Base-by-base conservation (phyloP, 2,888 invertebrate species). In the Hyposoter dolosus region DNA sequence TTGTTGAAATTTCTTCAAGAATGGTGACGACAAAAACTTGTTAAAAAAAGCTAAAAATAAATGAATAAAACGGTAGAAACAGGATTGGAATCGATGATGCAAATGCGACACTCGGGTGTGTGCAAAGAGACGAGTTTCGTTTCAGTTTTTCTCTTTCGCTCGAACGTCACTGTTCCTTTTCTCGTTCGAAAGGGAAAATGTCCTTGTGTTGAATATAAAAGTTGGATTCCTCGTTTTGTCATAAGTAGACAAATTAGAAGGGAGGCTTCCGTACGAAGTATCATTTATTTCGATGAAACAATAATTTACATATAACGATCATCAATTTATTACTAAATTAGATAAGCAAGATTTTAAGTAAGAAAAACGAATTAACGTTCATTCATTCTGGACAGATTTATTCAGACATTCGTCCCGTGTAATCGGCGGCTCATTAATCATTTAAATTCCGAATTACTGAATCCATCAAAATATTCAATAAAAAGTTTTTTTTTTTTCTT, bases 121-220 rank as follows among this genome's bases (percentile, higher is more conserved):
- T 72, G 53, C 72, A 35, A 43, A 28, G 28, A 17, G 60, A 60
- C 60, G 60, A 75, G 75, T 75, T 75, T 75, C 43, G 75, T 60
- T 43, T 60, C 60, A 28, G 17, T 75, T 65, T 81, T 68, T 69
- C 43, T 80, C 32, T 32, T 17, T 68, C 75, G 45, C 23, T 45
- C 47, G n/a, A 66, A 76, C 69, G 47, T 60, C 75, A 75, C 80
- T 43, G 28, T 43, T 60, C 75, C 43, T 77, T 74, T 23, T 35
- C 68, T 74, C 74, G 60, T 82, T 85, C 82, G 85, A 82, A 85
- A 78, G 85, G 82, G 78, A 82, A 56, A 85, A 82, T 82, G 82
- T 81, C 84, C 81, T 84, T 84, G 84, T 82, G 23, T 69, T 47
- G 56, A 45, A 32, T 53, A 60, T 28, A 23, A 68, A 76, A 65